A percentile compares a stretch with the other conserved stretches of the same genome.
These are phyloP conservation scores for Pammene fasciana DNA, from an alignment of 2,888 invertebrate species.

Conservation along the genomic window DNA sequence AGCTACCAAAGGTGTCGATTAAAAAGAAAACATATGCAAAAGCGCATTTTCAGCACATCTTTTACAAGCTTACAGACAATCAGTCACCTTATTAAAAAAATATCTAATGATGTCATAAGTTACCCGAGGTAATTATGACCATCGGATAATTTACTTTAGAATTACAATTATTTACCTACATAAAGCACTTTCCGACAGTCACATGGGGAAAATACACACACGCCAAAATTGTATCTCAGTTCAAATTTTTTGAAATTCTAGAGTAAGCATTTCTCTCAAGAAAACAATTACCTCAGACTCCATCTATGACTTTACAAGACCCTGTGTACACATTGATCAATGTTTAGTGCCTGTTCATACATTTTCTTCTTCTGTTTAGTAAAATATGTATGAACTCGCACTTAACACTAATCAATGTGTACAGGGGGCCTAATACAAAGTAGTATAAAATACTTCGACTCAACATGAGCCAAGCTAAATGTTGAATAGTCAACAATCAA, in stretches of 20 bases:
- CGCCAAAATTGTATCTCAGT: neutral
- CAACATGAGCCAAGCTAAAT: slow-evolving; percentile 73
- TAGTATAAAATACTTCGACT: slow-evolving; percentile 57
- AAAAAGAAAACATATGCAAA: neutral
- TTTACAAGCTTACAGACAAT: slow-evolving; percentile 9
- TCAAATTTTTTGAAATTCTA: neutral
- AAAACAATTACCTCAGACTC: neutral
- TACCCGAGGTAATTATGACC: neutral
- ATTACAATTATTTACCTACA: too few relatives aligned
- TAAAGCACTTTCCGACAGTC: too few relatives aligned
- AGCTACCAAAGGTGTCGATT: neutral
- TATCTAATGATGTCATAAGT: slow-evolving; percentile 23
- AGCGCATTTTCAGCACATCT: neutral
- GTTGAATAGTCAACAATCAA: slow-evolving; percentile 68
- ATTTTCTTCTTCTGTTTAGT: too few relatives aligned
- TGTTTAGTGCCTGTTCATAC: too few relatives aligned
- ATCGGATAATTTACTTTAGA: neutral
- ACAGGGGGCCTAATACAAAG: slow-evolving; percentile 41
- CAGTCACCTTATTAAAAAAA: slow-evolving; percentile 20
- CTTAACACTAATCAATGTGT: too few relatives aligned
- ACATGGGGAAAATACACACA: too few relatives aligned
- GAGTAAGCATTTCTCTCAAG: neutral
- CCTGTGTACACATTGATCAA: too few relatives aligned
- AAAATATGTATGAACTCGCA: too few relatives aligned
- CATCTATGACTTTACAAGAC: neutral